These are phyloP conservation scores for Petrolisthes manimaculis DNA, from an alignment of 2,888 invertebrate genomes.

Conservation along the genomic window DNA sequence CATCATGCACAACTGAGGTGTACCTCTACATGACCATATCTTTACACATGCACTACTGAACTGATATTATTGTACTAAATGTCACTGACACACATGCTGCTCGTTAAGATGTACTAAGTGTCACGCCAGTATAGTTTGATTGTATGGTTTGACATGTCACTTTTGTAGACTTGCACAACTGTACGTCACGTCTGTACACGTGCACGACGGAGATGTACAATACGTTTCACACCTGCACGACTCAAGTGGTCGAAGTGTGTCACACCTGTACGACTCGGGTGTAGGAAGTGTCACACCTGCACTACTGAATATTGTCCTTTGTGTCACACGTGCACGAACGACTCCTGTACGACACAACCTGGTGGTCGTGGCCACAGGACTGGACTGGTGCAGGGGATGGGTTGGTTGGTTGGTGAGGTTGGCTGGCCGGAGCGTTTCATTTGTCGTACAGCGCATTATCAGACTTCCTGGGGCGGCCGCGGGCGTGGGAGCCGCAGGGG, in stretches of 20 bases:
- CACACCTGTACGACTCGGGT: no score
- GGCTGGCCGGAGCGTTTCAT: constrained; percentile 24
- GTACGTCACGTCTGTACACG: constrained; percentile 18
- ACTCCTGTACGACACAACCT: constrained; percentile 22
- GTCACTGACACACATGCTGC: no score
- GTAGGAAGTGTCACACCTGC: no score
- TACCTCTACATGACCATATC: no score
- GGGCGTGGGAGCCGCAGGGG: constrained; percentile 49
- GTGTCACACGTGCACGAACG: background rate
- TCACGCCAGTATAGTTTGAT: no score
- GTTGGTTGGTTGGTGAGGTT: background rate
- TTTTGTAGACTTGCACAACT: background rate
- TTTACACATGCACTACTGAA: no score
- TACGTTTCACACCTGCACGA: no score
- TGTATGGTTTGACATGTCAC: background rate
- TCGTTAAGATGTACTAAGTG: no score
- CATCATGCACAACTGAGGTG: no score
- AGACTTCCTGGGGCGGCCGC: constrained; percentile 49
- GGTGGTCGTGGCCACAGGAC: constrained; percentile 37
- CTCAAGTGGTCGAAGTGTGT: no score
- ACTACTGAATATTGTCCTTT: no score
- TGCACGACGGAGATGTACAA: background rate
- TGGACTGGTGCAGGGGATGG: constrained; percentile 23
- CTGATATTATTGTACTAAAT: no score
- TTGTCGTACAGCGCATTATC: constrained; percentile 45